A percentile compares a stretch with the other conserved stretches of the same genome.
Evolutionary conservation across 2,888 invertebrate genomes (phyloP).

Genomic region (Plagiodera versicolora): DNA sequence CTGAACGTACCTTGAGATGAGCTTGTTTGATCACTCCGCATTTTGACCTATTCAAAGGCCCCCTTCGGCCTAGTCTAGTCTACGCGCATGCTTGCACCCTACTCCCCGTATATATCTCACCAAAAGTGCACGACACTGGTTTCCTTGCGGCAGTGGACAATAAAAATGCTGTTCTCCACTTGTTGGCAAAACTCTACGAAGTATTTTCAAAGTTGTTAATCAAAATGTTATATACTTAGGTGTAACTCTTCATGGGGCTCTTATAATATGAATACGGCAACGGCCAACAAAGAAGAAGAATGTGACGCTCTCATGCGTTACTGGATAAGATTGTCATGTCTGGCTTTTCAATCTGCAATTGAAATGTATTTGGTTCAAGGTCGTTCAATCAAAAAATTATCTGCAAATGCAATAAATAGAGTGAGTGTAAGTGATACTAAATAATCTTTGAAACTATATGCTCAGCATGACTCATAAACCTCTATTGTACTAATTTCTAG

Average conservation of each 20-base stretch:
- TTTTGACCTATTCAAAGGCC: constrained; percentile 36
- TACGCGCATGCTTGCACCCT: constrained; percentile 41
- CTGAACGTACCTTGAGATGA: background rate
- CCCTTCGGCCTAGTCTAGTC: constrained; percentile 42
- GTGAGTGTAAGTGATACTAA: too few species aligned
- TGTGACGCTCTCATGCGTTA: background rate
- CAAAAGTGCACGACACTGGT: constrained; percentile 47
- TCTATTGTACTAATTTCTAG: too few species aligned
- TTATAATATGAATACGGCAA: constrained; percentile 18
- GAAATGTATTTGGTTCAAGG: too few species aligned
- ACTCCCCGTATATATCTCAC: constrained; percentile 27
- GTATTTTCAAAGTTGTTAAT: constrained; percentile 56
- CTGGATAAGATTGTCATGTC: too few species aligned
- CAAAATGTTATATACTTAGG: constrained; percentile 50
- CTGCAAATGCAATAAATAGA: too few species aligned
- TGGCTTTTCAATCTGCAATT: too few species aligned
- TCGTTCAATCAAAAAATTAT: too few species aligned
- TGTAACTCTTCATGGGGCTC: constrained; percentile 37
- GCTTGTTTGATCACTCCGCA: background rate
- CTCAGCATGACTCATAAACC: too few species aligned
- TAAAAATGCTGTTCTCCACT: constrained; percentile 51
- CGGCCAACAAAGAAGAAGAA: background rate
- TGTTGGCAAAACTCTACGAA: constrained; percentile 50
- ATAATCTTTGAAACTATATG: too few species aligned
- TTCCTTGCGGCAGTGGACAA: constrained; percentile 53